Base-by-base conservation (phyloP, 2,797 vertebrate species). In the Mus caroli region DNA sequence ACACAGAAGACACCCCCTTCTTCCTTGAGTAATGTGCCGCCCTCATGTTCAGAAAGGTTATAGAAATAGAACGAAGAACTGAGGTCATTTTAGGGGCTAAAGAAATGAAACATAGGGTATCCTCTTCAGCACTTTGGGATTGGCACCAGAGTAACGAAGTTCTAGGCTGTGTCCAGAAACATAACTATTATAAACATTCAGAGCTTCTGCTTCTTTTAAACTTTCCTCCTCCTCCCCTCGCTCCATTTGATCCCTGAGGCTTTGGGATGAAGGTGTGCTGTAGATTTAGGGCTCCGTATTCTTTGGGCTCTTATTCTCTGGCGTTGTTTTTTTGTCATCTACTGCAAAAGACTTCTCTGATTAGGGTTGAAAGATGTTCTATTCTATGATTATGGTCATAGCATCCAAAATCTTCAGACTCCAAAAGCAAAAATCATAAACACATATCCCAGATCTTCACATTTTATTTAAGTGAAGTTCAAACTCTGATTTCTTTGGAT, bases 401-500 rank as follows among this genome's bases (percentile, higher is more conserved):
- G 3, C 50, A 89, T 50, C 79, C 17, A 89, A 89, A 91, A 50
- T 34, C 17, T 22, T 84, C 28, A 46, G 26, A 75, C 43, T 24
- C 52, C 34, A 15, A 89, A 56, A 82, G 54, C 10, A 62, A 31
- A 34, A 56, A 5, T 10, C 19, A 89, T 92, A 64, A 79, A n/a
- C 10, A 9, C n/a, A 56, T 71, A 37, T 52, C 19, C 15, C 34
- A 83, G 34, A 24, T 24, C 75, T 92, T 24, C 24, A 71, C 1
- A 75, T 95, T 92, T 92, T 52, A 71, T 13, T 64, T 73, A 69
- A 85, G n/a, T 54, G 77, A 77, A 82, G 31, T 85, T 76, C 62
- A 14, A 64, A 84, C 14, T 24, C 34, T 75, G 37, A 43, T 80
- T 80, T 43, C 37, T 43, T 75, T 75, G 37, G 22, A 43, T 43